Conservation (phyloP, 2,113 vertebrate genomes). For the Raja brachyura region DNA sequence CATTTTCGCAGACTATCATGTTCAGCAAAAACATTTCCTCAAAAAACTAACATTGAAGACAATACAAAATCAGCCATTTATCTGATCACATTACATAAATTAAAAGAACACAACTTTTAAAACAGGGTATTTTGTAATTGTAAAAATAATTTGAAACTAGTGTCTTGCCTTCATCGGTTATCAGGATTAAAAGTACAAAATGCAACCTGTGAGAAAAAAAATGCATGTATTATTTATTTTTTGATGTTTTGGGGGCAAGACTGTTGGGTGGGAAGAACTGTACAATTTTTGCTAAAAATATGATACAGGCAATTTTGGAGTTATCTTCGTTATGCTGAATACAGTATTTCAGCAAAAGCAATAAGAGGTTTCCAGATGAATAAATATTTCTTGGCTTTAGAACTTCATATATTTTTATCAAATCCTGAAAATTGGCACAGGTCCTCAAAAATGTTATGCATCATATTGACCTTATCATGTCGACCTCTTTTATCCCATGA, state of each 20-base stretch:
- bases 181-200: background rate
- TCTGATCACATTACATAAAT: background rate
- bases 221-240: background rate
- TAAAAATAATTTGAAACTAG: background rate
- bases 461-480: background rate
- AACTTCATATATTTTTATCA: background rate
- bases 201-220: background rate
- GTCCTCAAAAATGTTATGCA: background rate
- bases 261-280: background rate
- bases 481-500: background rate
- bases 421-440: background rate
- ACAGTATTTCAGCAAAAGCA: background rate
- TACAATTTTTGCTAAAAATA: background rate
- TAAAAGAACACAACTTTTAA: background rate
- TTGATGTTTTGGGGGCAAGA: background rate
- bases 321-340: background rate
- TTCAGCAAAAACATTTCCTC: conserved; percentile 13
- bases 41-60: conserved; percentile 1
- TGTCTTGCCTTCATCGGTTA: background rate
- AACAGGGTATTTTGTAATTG: background rate
- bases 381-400: background rate
- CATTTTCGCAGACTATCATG: conserved; percentile 28
- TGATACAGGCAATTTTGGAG: background rate
- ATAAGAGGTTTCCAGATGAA: background rate
- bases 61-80: background rate